phyloP scores from a whole-genome alignment of 2,888 invertebrate species.

The Scaptomyza caliginosa region DNA sequence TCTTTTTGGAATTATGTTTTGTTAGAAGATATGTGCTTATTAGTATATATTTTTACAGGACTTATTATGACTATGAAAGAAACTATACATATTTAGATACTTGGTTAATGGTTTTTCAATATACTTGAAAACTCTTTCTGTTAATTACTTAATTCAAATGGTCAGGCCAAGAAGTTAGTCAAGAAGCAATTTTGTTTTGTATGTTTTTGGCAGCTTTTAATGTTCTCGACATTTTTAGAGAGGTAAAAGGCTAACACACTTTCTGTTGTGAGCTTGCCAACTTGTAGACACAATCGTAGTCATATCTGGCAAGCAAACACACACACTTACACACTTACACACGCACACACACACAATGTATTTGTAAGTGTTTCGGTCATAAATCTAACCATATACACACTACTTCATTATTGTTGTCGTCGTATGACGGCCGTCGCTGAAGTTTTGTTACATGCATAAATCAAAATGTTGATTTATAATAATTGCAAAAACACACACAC shows the following conservation, averaged over 20 bases:
- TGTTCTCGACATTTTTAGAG: not conserved
- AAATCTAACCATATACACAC: conserved; percentile 48
- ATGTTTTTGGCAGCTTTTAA: not conserved
- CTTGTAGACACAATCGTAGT: conserved; percentile 1
- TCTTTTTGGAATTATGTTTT: too few relatives aligned
- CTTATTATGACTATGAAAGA: too few relatives aligned
- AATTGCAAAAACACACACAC: conserved; percentile 66
- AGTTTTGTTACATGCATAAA: conserved; percentile 71
- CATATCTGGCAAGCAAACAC: not conserved
- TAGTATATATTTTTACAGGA: too few relatives aligned
- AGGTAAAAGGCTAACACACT: not conserved
- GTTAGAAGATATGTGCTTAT: too few relatives aligned
- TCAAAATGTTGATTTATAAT: conserved; percentile 74
- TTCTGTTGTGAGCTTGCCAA: not conserved
- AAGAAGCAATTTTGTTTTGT: not conserved
- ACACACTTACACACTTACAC: conserved; percentile 8
- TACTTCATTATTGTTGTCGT: conserved; percentile 44
- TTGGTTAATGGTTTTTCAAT: too few relatives aligned
- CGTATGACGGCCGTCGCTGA: conserved; percentile 39
- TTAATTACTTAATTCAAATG: not conserved
- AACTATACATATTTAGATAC: too few relatives aligned
- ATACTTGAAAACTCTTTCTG: not conserved
- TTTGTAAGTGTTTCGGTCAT: conserved; percentile 64
- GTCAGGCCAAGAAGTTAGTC: not conserved
- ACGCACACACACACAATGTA: conserved; percentile 44